Evolutionary conservation across 2,113 vertebrate genomes (phyloP), one percentile per base, ranked within the genome.

Genomic region (Odocoileus hemionus): DNA sequence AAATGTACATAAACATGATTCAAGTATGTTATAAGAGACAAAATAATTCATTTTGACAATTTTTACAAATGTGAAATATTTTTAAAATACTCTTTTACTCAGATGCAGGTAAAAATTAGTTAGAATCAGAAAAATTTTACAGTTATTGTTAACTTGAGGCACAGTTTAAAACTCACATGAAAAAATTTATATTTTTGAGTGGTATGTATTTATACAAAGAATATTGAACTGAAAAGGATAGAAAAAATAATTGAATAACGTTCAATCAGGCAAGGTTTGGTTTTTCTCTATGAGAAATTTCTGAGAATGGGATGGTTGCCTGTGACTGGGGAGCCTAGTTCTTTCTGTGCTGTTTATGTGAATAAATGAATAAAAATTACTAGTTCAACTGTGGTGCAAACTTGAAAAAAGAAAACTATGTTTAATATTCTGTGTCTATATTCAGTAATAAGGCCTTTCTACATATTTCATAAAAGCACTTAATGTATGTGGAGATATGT

Each of bases 61-160:
- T 52, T 86, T 50, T 25, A 14, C 17, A 64, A 83, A 50, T 7
- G 36, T n/a, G 23, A 43, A 88, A 60, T 60, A 45, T 60, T 39
- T 89, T 76, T 12, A 17, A 74, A 86, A 67, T 94, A 36, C 30
- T 64, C 30, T 94, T 67, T 21, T 64, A 82, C 16, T 91, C 8
- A 86, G 9, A 60, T n/a, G n/a, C 33, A 64, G 33, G 26, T 64
- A 57, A 76, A 93, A 79, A 47, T 85, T 50, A 55, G 16, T 28
- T 26, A 16, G 2, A 57, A 1, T 5, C 57, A 79, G 28, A 36
- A 57, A 67, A 84, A 74, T 3, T 47, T 67, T 78, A 3, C 7
- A 28, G 7, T 33, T 60, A 30, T 83, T 95, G 15, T 7, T 82
- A 82, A 82, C 17, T 86, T 52, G 50, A n/a, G 12, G 16, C 17